Percentiles rank a stretch among this genome's conserved stretches.
These are phyloP conservation scores for Campoplex nolae DNA, from an alignment of 2,888 invertebrate species.

Conservation along the genomic window DNA sequence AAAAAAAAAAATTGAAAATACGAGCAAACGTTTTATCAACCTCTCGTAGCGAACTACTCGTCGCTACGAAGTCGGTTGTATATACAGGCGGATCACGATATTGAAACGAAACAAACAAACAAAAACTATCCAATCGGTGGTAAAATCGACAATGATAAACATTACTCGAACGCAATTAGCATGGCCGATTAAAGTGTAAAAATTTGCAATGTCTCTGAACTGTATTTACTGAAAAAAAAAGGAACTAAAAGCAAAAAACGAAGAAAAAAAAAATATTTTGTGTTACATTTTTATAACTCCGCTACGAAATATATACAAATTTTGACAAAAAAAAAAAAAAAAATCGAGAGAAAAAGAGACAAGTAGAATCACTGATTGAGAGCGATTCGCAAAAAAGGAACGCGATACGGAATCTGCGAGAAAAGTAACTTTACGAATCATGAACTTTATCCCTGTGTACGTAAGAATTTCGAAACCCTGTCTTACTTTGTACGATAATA, in stretches of 20 bases:
- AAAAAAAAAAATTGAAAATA: neutral
- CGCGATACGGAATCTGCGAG: constrained; percentile 64
- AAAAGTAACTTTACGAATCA: constrained; percentile 69
- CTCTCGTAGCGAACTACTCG: neutral
- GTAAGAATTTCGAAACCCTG: constrained; percentile 82
- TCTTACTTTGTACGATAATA: constrained; percentile 83
- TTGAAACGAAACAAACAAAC: neutral
- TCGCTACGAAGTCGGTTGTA: neutral
- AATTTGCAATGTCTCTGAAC: constrained; percentile 82
- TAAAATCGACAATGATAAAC: constrained; percentile 67
- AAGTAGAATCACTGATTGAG: constrained; percentile 36
- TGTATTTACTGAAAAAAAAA: constrained; percentile 81
- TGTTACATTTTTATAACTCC: constrained; percentile 84
- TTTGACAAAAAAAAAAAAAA: constrained; percentile 56
- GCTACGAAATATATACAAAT: constrained; percentile 82
- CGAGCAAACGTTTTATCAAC: constrained; percentile 37
- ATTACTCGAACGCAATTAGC: constrained; percentile 72
- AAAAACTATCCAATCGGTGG: constrained; percentile 74
- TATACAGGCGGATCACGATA: neutral
- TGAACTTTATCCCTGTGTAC: constrained; percentile 80
- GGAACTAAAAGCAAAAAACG: constrained; percentile 8
- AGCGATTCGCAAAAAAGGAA: constrained; percentile 53
- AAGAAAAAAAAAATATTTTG: constrained; percentile 79
- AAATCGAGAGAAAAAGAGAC: constrained; percentile 13
- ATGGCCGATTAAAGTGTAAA: constrained; percentile 79